Evolutionary conservation across 2,888 invertebrate species (phyloP).

Genomic region (Yponomeuta evonymella): DNA sequence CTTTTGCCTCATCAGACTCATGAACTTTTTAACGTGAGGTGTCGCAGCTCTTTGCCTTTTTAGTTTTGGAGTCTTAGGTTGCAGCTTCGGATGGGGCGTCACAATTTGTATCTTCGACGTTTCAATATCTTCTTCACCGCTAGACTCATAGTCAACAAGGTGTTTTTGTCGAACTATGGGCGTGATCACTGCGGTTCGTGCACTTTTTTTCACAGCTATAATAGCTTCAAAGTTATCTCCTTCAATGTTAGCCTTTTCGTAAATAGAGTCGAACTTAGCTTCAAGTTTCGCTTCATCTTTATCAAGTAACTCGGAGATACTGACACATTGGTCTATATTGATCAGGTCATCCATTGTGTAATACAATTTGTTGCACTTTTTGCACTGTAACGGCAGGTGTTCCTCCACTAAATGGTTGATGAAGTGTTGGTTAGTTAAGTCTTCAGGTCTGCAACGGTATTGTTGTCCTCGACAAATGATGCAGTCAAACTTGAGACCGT

Average conservation of each 20-base stretch:
- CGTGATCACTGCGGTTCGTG: slow-evolving; percentile 61
- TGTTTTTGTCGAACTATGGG: slow-evolving; percentile 52
- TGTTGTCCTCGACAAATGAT: slow-evolving; percentile 55
- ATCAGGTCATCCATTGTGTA: slow-evolving; percentile 53
- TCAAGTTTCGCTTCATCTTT: slow-evolving; percentile 36
- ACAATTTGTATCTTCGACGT: slow-evolving; percentile 26
- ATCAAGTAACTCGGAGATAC: slow-evolving; percentile 53
- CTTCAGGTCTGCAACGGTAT: slow-evolving; percentile 49
- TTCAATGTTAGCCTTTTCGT: slow-evolving; percentile 43
- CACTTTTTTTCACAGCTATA: slow-evolving; percentile 45
- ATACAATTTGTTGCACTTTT: slow-evolving; percentile 55
- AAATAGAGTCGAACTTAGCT: slow-evolving; percentile 56
- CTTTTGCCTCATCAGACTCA: slow-evolving; percentile 46
- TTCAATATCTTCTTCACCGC: slow-evolving; percentile 36
- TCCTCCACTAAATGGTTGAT: slow-evolving; percentile 47
- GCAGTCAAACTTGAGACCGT: slow-evolving; percentile 59
- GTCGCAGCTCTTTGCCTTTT: slow-evolving; percentile 50
- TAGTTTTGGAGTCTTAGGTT: slow-evolving; percentile 47
- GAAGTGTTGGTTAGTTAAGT: slow-evolving; percentile 42
- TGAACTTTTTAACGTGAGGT: slow-evolving; percentile 56
- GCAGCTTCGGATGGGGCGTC: slow-evolving; percentile 43
- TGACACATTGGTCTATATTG: slow-evolving; percentile 53
- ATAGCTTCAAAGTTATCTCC: slow-evolving; percentile 49
- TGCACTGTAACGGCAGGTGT: slow-evolving; percentile 59
- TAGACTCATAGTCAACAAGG: slow-evolving; percentile 57